Evolutionary conservation across 2,797 vertebrate genomes (phyloP).

Genomic region (Cygnus olor): DNA sequence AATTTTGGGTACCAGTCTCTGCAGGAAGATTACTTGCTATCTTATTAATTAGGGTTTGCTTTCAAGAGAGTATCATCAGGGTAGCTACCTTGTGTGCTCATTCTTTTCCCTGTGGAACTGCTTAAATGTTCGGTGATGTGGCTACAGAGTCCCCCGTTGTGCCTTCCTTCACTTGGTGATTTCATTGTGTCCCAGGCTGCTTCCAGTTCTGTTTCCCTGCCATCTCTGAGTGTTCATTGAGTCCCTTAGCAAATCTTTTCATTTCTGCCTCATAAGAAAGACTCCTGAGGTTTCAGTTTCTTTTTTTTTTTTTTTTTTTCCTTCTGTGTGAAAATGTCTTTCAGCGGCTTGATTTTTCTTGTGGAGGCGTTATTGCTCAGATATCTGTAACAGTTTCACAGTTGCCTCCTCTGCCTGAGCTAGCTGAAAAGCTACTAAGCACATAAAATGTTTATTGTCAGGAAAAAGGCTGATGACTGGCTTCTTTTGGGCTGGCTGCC

Average conservation of each 20-base stretch:
- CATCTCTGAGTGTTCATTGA: neutral
- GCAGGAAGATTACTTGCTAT: neutral
- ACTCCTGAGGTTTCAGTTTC: neutral
- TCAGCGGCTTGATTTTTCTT: neutral
- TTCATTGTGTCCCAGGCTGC: neutral
- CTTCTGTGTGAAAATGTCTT: neutral
- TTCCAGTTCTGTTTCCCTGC: neutral
- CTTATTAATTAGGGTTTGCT: neutral
- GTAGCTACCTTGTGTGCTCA: neutral
- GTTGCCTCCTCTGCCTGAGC: neutral
- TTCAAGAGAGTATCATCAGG: neutral
- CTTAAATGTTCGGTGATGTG: neutral
- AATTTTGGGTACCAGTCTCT: neutral
- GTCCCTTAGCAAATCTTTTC: neutral
- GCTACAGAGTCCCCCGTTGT: neutral
- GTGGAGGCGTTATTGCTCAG: neutral
- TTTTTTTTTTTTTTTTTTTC: neutral
- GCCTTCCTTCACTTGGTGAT: neutral
- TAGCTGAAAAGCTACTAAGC: neutral
- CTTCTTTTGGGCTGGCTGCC: neutral
- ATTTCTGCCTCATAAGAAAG: neutral
- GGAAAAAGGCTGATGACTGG: neutral
- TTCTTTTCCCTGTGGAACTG: neutral
- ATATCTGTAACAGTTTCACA: neutral
- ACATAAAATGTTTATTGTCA: fast-evolving